phyloP scores from a whole-genome alignment of 53 echinoderm and acorn worm species.

The Stichopus horrens region DNA sequence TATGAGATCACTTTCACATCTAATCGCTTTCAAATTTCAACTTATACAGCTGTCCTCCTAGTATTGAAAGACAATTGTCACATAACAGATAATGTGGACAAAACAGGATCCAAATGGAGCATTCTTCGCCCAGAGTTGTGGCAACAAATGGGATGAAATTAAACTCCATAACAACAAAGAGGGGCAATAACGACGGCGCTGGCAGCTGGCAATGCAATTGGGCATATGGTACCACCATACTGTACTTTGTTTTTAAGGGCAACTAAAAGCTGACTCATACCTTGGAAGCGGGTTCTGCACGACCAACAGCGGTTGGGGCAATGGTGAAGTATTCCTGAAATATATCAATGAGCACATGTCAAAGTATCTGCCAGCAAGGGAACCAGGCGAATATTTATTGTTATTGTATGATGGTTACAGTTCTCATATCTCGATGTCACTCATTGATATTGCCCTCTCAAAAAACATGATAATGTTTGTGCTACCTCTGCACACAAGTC shows the following conservation, averaged over 20 bases:
- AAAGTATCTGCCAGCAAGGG: constrained; percentile 9
- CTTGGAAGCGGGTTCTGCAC: constrained; percentile 5
- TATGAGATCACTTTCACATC: no score
- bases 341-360: constrained; percentile 12
- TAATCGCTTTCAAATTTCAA: no score
- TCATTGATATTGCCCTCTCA: constrained; percentile 35
- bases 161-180: constrained; percentile 9
- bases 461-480: constrained; percentile 42
- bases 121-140: constrained; percentile 24
- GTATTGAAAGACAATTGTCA: background rate
- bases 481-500: constrained; percentile 48
- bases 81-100: background rate
- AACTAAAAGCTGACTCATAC: background rate
- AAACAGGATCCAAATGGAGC: constrained; percentile 33
- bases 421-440: constrained; percentile 40
- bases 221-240: no score
- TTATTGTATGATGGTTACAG: constrained; percentile 50
- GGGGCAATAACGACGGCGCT: constrained; percentile 1
- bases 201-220: background rate
- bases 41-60: no score
- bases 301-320: constrained; percentile 35
- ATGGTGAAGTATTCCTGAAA: background rate
- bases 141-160: background rate
- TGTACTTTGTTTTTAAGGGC: constrained; percentile 27
- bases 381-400: background rate